Conservation (phyloP, 2,113 vertebrate species). For the Acanthisitta chloris region DNA sequence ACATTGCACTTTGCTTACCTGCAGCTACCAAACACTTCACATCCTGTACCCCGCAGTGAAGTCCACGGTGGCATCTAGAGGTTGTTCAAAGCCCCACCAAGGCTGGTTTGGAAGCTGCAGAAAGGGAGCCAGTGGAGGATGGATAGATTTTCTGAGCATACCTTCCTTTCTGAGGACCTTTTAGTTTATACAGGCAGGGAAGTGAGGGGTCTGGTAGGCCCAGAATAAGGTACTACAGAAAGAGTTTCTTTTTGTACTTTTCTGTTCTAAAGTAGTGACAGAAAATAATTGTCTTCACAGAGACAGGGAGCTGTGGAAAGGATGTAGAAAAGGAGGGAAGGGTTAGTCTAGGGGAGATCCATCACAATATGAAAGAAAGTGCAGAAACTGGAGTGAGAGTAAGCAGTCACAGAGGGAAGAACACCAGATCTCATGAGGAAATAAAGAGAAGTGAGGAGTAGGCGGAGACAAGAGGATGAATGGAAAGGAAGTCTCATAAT, state of each 20-base stretch:
- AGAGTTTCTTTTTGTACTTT: not conserved
- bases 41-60: not conserved
- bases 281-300: not conserved
- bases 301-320: not conserved
- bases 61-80: not conserved
- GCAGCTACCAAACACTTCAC: not conserved
- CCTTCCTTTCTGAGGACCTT: not conserved
- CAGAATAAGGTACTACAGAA: not conserved
- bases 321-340: not conserved
- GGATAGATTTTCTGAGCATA: fast-evolving
- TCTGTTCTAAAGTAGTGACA: not conserved
- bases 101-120: not conserved
- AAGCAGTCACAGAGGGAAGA: not conserved
- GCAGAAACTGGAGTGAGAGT: not conserved
- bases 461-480: not conserved
- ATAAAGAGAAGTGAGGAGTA: not conserved
- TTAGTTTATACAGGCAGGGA: not conserved
- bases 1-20: not conserved
- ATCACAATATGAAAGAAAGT: not conserved
- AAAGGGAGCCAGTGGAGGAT: not conserved
- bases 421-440: not conserved
- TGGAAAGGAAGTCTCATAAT: not conserved
- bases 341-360: not conserved
- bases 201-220: not conserved
- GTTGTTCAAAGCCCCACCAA: not conserved